Evolutionary conservation across 2,113 vertebrate species (phyloP), one percentile per base, ranked within the genome.

Genomic region (Phylloscopus trochilus): DNA sequence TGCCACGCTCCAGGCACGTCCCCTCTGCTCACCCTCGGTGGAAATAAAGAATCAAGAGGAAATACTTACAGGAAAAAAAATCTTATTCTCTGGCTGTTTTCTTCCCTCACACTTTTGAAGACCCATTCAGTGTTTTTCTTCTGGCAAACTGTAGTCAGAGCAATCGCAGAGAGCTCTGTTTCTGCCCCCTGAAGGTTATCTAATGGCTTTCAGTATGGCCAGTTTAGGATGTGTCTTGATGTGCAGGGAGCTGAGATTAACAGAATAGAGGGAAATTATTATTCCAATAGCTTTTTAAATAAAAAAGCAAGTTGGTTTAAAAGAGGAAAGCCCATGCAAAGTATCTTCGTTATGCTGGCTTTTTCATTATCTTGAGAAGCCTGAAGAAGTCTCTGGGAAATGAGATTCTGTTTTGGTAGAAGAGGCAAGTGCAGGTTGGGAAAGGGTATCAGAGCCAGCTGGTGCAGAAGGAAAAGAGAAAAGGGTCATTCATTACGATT

Each of bases 1-100:
- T 28, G 66, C 9, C 0, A 15, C 0, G 1, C 68, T 27, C 18
- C 41, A 39, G n/a, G 27, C 2, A 1, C 6, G 3, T 15, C 51
- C 46, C 1, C 35, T 8, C 56, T 18, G 44, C 28, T 43, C 24
- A 43, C 1, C 5, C 6, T 13, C 19, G 6, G 3, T 15, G 67
- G 20, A 21, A 70, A 43, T 14, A 47, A 51, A 52, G 56, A 49
- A 27, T 37, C 18, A 6, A 24, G 52, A 64, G 52, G 47, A 81
- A 52, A 60, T 1, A 28, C 30, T 52, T 49, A 44, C 23, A 67
- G 13, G 8, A 55, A 55, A 68, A 68, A 68, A 35, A 22, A 43
- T 11, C 49, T 44, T 16, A 7, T 37, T 68, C 55, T 67, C 22
- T 53, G 51, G 19, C 18, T 43, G 64, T 23, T 70, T 39, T 7